phyloP scores from a whole-genome alignment of 2,888 invertebrate species.

The Dasypolia templi region DNA sequence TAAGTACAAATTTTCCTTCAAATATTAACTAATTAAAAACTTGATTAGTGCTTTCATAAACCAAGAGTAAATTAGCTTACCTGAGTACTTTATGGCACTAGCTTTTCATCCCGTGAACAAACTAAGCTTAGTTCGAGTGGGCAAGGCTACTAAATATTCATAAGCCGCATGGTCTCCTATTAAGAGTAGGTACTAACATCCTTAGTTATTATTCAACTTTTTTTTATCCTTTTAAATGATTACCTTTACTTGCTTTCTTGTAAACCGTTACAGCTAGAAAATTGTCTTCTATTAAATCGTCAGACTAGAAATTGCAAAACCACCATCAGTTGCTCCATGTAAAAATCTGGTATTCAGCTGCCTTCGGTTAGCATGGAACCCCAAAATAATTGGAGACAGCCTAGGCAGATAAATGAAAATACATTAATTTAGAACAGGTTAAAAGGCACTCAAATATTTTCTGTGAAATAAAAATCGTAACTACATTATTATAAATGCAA shows the following conservation, averaged over 20 bases:
- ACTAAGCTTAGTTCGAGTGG: constrained; percentile 36
- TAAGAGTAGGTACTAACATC: not conserved
- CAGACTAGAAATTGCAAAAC: not conserved
- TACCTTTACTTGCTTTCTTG: not conserved
- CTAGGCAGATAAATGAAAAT: no score
- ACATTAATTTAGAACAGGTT: no score
- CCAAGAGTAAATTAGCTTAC: constrained; percentile 56
- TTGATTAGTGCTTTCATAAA: constrained; percentile 31
- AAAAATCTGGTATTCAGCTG: not conserved
- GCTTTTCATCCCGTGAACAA: constrained; percentile 44
- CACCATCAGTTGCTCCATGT: not conserved
- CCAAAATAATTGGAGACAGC: not conserved
- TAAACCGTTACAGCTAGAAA: not conserved
- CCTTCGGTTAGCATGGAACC: not conserved
- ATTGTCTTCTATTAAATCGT: not conserved
- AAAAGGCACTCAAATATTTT: no score
- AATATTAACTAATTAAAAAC: constrained; percentile 37
- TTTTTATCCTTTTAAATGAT: not conserved
- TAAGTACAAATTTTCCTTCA: not conserved
- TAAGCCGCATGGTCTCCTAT: constrained; percentile 38
- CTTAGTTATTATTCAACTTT: not conserved
- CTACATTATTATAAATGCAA: no score
- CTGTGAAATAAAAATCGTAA: no score
- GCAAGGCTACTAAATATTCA: constrained; percentile 38
- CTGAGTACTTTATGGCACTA: constrained; percentile 38